Conservation (phyloP, 1,140 invertebrate genomes). For the Campodea augens region DNA sequence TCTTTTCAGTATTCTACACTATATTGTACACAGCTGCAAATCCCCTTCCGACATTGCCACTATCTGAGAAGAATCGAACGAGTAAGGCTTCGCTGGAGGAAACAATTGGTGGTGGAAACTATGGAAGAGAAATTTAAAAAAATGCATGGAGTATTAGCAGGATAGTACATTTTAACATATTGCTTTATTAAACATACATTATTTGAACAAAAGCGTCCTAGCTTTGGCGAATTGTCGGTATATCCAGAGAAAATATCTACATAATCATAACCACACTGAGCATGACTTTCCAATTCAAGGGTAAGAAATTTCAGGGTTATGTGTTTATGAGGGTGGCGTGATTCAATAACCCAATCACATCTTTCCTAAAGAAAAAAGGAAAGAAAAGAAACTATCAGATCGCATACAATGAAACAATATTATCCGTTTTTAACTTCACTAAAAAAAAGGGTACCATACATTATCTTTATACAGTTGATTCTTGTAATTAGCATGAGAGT, state of each 20-base stretch:
- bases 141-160: too few relatives aligned
- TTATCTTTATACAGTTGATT: constrained; percentile 72
- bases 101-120: constrained; percentile 73
- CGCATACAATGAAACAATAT: too few relatives aligned
- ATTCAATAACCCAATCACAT: constrained; percentile 89
- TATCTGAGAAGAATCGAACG: constrained; percentile 74
- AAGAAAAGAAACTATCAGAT: too few relatives aligned
- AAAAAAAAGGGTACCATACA: too few relatives aligned
- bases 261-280: constrained; percentile 80
- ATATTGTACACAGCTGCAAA: constrained; percentile 74
- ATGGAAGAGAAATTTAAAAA: constrained; percentile 19
- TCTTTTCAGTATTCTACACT: too few relatives aligned
- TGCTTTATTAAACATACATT: constrained; percentile 39
- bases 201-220: constrained; percentile 73
- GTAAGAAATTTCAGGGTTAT: constrained; percentile 71
- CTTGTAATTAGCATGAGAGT: constrained; percentile 83
- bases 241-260: constrained; percentile 77
- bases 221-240: constrained; percentile 53
- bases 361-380: too few relatives aligned
- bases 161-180: background rate
- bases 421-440: too few relatives aligned
- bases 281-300: constrained; percentile 83
- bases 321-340: constrained; percentile 46
- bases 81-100: constrained; percentile 71
- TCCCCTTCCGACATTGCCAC: constrained; percentile 73